Base-by-base conservation (phyloP, 2,888 invertebrate genomes). In the Dynastes grantii region DNA sequence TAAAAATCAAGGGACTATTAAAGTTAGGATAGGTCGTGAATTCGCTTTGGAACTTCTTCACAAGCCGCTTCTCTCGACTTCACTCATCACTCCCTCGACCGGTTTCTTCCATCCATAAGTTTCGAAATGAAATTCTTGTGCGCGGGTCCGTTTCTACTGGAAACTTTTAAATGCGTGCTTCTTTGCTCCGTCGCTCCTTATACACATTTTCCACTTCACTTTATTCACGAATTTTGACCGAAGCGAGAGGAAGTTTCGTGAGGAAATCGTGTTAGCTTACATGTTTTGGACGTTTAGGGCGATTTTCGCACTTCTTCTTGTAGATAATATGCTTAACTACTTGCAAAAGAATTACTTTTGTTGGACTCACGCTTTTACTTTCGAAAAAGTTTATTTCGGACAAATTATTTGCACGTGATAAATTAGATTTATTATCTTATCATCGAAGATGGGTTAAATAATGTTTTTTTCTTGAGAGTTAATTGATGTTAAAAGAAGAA, bases 21-120 rank as follows among this genome's bases (percentile, higher is more conserved):
- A 77, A 77, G 71, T 77, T 77, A 71, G 77, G 77, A 77, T 77
- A 77, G 77, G 77, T 77, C 77, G 49, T 77, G 77, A 77, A 77
- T 77, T 77, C 73, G 58, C 22, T 37, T 16, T 8, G 58, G 40
- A 73, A 58, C 45, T 40, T 73, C 70, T n/a, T 51, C 73, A 32
- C 51, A 29, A 49, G 29, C 68, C 27, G 32, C 29, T 63, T 32
- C 29, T 29, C 63, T 32, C 63, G 29, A 68, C 51, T 68, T 51
- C 22, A 51, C 22, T 68, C 68, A 11, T 49, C 49, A 51, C 51
- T 51, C 27, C 51, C 16, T 45, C 40, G n/a, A 13, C 16, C 65
- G n/a, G 37, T 65, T 68, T 29, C n/a, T 29, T 71, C 77, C 61
- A 40, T 77, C 64, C 70, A 71, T 77, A 77, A 77, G 61, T 77